Base-by-base conservation (phyloP, 1,140 invertebrate species). In the Pogonomyrmex barbatus region DNA sequence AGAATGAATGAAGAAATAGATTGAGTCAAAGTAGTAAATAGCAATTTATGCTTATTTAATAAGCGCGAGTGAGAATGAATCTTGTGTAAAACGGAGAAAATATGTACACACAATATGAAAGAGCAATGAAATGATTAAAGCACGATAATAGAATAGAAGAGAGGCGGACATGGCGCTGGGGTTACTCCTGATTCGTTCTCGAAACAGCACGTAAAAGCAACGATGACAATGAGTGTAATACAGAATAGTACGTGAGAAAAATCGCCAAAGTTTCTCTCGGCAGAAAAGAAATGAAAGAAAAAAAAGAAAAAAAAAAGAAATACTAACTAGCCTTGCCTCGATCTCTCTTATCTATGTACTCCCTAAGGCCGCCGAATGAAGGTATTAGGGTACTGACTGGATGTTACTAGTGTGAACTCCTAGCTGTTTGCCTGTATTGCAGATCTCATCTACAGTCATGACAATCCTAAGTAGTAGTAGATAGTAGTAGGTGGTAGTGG, bases 371-470 rank as follows among this genome's bases (percentile, higher is more conserved):
- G 94, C 93, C 94, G 91, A 94, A 93, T 89, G 92, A 93, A 93
- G 91, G 92, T 91, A 91, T 79, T 82, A 93, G 93, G 94, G 93
- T 95, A 95, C 94, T 94, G 94, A 95, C 94, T 95, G 94, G 93
- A 95, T 94, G 92, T 90, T 95, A 95, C 90, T 91, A 89, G 87
- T 90, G 93, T 94, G 94, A 81, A 95, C 92, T 95, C 94, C 94
- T 95, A 95, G 94, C 94, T 92, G 94, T 94, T 94, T 93, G 94
- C 93, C 93, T 94, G 94, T 93, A 94, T 94, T 93, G 93, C 92
- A 93, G 93, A 94, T 94, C 93, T 95, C 93, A 94, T 94, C 94
- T 95, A 95, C 93, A 92, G 92, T 95, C 94, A 95, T 95, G 94
- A 95, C 94, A 95, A 94, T 94, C 94, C 94, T 95, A 95, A 95